Conservation (phyloP, 2,797 vertebrate genomes). For the Coilia nasus region DNA sequence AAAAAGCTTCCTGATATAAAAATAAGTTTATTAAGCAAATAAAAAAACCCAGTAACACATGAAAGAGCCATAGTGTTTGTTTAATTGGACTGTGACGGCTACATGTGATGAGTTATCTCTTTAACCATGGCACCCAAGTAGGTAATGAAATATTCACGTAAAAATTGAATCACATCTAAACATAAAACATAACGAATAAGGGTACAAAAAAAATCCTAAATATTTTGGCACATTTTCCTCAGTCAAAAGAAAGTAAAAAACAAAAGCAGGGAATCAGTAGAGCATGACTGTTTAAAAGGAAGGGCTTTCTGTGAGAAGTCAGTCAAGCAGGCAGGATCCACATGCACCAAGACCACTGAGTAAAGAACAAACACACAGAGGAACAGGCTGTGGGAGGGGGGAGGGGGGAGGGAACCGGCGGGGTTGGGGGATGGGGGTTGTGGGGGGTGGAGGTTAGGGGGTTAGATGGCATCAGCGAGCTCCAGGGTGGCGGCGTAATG, state of each 20-base stretch:
- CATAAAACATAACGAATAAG: background rate
- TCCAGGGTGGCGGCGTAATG: slow-evolving; percentile 80
- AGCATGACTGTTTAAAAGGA: slow-evolving; percentile 37
- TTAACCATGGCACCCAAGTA: slow-evolving; percentile 52
- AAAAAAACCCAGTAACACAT: slow-evolving; percentile 71
- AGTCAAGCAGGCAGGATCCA: slow-evolving; percentile 72
- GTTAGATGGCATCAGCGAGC: slow-evolving; percentile 76
- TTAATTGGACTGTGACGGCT: slow-evolving; percentile 53
- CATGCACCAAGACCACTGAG: slow-evolving; percentile 75
- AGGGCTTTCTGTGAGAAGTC: slow-evolving; percentile 57
- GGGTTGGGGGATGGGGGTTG: background rate
- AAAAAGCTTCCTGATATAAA: slow-evolving; percentile 84
- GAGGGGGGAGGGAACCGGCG: slow-evolving; percentile 13
- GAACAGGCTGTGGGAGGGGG: background rate
- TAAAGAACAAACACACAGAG: slow-evolving; percentile 38
- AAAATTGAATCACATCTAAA: slow-evolving; percentile 43
- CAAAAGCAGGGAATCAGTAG: slow-evolving; percentile 31
- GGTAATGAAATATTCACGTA: slow-evolving; percentile 55
- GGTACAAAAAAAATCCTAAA: slow-evolving; percentile 43
- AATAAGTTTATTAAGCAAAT: slow-evolving; percentile 88
- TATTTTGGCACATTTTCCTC: slow-evolving; percentile 65
- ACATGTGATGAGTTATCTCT: slow-evolving; percentile 58
- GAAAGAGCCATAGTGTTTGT: slow-evolving; percentile 71
- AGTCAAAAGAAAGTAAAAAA: slow-evolving; percentile 55
- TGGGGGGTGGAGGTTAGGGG: background rate